These are phyloP conservation scores for Excalfactoria chinensis DNA, from an alignment of 2,113 vertebrate species.

Conservation along the genomic window DNA sequence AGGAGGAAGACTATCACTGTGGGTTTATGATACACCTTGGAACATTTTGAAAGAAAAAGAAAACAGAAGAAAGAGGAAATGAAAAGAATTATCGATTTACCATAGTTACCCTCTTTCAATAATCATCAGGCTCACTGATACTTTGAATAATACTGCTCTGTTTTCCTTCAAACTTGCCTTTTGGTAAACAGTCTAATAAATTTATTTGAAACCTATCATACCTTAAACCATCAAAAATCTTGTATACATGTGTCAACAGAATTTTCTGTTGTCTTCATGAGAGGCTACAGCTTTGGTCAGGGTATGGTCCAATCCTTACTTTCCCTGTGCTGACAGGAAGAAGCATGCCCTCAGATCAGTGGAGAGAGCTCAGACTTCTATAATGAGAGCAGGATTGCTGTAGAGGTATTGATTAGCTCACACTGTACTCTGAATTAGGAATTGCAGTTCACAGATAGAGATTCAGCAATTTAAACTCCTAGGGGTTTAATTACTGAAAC, in stretches of 20 bases:
- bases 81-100: background rate
- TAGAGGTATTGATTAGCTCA: background rate
- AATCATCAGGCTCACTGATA: background rate
- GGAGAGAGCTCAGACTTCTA: background rate
- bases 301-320: background rate
- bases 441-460: background rate
- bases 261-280: background rate
- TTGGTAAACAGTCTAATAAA: background rate
- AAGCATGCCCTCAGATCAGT: background rate
- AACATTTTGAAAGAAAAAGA: background rate
- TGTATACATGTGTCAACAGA: background rate
- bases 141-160: background rate
- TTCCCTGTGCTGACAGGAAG: background rate
- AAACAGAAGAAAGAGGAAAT: background rate
- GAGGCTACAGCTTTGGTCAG: background rate
- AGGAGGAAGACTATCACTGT: background rate
- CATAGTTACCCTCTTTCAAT: background rate
- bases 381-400: background rate
- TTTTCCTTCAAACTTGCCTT: background rate
- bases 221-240: background rate
- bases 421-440: conserved; percentile 6
- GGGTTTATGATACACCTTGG: background rate
- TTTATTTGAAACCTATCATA: background rate
- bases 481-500: background rate
- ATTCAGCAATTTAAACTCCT: conserved; percentile 19